Conservation (phyloP, 2,888 invertebrate genomes). For the Rhabditoides inermis region DNA sequence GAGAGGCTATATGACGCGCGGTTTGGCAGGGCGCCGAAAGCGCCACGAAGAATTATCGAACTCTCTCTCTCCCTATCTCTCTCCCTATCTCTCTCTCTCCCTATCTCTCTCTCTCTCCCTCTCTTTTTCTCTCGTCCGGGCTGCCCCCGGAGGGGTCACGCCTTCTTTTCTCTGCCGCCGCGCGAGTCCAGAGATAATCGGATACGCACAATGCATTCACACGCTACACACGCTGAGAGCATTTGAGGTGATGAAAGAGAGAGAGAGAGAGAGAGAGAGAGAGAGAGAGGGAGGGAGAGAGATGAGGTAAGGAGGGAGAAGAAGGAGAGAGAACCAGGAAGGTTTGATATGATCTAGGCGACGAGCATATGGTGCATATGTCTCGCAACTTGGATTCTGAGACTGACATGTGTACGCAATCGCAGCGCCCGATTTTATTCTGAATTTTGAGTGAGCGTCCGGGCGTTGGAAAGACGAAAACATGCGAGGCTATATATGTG, state of each 20-base stretch:
- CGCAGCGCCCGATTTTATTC: not conserved
- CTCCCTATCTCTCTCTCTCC: too few relatives aligned
- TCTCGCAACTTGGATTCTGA: conserved; percentile 3
- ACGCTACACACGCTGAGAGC: too few relatives aligned
- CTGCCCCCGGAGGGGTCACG: too few relatives aligned
- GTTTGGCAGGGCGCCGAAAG: conserved; percentile 7
- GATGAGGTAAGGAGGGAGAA: not conserved
- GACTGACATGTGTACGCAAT: too few relatives aligned
- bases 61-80: too few relatives aligned
- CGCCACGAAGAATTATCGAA: conserved; percentile 4
- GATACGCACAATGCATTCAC: too few relatives aligned
- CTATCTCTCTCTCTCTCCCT: too few relatives aligned
- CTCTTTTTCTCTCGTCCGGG: too few relatives aligned
- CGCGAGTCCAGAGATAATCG: too few relatives aligned
- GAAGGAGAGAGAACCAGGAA: not conserved
- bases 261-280: not conserved
- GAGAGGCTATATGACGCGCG: conserved; percentile 14
- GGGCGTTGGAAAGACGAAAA: not conserved
- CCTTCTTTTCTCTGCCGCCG: too few relatives aligned
- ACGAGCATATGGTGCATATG: too few relatives aligned
- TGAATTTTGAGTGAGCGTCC: not conserved
- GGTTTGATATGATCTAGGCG: too few relatives aligned
- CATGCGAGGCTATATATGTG: not conserved
- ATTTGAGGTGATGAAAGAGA: not conserved
- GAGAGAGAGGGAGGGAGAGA: conserved; percentile 4